Percentiles rank a stretch among this genome's conserved stretches.
Evolutionary conservation across 2,113 vertebrate genomes (phyloP).

Genomic region (Urocitellus parryii): DNA sequence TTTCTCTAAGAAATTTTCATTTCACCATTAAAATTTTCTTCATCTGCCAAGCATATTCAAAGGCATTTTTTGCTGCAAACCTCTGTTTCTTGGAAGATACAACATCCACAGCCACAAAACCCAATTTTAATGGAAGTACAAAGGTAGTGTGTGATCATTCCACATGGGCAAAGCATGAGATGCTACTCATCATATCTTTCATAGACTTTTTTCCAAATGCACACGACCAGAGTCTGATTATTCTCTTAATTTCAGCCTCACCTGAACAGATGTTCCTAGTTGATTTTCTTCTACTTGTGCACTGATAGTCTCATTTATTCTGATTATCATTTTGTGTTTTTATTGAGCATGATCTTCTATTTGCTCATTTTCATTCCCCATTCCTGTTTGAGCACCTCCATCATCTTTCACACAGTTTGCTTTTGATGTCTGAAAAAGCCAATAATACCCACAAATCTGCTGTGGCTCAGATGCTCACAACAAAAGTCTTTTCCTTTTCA

Average conservation of each 20-base stretch:
- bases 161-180: slow-evolving; percentile 59
- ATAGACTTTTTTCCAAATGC: slow-evolving; percentile 78
- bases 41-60: background rate
- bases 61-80: slow-evolving; percentile 45
- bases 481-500: slow-evolving; percentile 77
- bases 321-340: slow-evolving; percentile 84
- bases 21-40: slow-evolving; percentile 54
- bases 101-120: slow-evolving; percentile 36
- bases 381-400: slow-evolving; percentile 78
- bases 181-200: slow-evolving; percentile 65
- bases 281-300: slow-evolving; percentile 78
- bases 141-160: slow-evolving; percentile 59
- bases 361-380: slow-evolving; percentile 78
- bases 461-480: slow-evolving; percentile 79
- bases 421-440: slow-evolving; percentile 82
- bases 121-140: slow-evolving; percentile 64
- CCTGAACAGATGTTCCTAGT: slow-evolving; percentile 81
- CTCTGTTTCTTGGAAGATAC: slow-evolving; percentile 51
- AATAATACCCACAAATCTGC: slow-evolving; percentile 82
- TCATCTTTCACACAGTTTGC: slow-evolving; percentile 82
- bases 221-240: slow-evolving; percentile 75
- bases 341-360: slow-evolving; percentile 81
- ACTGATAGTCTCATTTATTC: slow-evolving; percentile 83
- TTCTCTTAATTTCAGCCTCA: slow-evolving; percentile 81
- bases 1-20: slow-evolving; percentile 68